Evolutionary conservation across 2,113 vertebrate species (phyloP), one percentile per base, ranked within the genome.

Genomic region (Marmota flaviventris): DNA sequence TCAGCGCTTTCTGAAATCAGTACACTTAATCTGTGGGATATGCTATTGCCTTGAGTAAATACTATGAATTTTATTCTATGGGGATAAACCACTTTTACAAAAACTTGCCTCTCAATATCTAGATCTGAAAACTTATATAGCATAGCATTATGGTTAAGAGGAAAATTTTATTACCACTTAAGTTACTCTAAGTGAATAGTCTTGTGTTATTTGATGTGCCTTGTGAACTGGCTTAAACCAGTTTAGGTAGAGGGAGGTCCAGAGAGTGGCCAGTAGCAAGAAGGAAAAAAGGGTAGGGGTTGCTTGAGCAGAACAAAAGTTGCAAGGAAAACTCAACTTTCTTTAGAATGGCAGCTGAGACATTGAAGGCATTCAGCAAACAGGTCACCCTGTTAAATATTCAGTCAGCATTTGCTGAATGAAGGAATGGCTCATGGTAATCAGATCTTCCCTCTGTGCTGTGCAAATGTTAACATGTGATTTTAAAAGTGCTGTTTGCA

Each of bases 51-150:
- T 63, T 37, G 9, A 88, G 18, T 37, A 89, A 91, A 11, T 20
- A 34, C 75, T 37, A 32, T 13, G 8, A 53, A 5, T 76, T 72
- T 53, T 24, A 67, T 67, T 29, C 39, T 37, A 6, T 34, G 61
- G 51, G 63, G 67, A 39, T 53, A 83, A 92, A 18, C 39, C 89
- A 63, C 25, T 94, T 92, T 58, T 65, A 18, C 51, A 96, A 79
- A 13, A 42, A 42, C 22, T 72, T 82, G 75, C 61, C 29, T 91
- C 48, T 83, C n/a, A 37, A 17, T 51, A 69, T 61, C 61, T 82
- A 91, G 48, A 58, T 75, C 12, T 94, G n/a, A 39, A 75, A 29
- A 89, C 61, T 6, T 58, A 37, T 24, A 58, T 29, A 73, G 17
- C 10, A n/a, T 22, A 70, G 67, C 34, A 32, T 81, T 70, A 51